Evolutionary conservation across 1,140 invertebrate genomes (phyloP).

Genomic region (Radopholus similis): DNA sequence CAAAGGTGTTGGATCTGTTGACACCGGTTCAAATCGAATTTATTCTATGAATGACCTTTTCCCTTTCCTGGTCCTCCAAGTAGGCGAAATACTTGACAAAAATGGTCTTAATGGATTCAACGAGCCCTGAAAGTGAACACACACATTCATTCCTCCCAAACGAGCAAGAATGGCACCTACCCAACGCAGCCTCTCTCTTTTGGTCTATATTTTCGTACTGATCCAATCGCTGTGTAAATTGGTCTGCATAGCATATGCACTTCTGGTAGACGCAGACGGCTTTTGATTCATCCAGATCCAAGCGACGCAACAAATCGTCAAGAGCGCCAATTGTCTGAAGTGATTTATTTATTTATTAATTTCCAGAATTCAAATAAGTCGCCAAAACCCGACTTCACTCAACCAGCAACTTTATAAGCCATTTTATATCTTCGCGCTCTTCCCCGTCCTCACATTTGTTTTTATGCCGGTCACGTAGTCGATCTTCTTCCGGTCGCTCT

Average conservation of each 20-base stretch:
- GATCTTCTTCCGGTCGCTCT: conserved; percentile 53
- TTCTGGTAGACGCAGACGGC: conserved; percentile 55
- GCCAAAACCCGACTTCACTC: background rate
- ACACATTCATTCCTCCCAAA: no score
- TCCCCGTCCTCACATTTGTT: conserved; percentile 29
- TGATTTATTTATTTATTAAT: background rate
- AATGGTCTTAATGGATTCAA: conserved; percentile 50
- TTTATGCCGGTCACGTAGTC: conserved; percentile 49
- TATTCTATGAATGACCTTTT: conserved; percentile 33
- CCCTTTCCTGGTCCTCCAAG: conserved; percentile 51
- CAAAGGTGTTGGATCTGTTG: conserved; percentile 47
- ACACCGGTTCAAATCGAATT: background rate
- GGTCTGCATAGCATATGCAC: conserved; percentile 40
- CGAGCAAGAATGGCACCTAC: no score
- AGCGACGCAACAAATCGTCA: conserved; percentile 45
- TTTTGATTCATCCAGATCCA: conserved; percentile 57
- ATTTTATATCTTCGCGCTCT: no score
- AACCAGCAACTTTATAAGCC: no score
- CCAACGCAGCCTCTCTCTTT: conserved; percentile 9
- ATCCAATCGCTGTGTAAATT: conserved; percentile 30
- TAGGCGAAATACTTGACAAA: conserved; percentile 48
- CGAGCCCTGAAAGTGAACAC: conserved; percentile 28
- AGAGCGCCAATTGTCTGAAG: conserved; percentile 42
- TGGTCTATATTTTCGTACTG: conserved; percentile 8
- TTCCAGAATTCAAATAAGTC: background rate